Base-by-base conservation (phyloP, 2,797 vertebrate species). In the Sternarchorhynchus goeldii region DNA sequence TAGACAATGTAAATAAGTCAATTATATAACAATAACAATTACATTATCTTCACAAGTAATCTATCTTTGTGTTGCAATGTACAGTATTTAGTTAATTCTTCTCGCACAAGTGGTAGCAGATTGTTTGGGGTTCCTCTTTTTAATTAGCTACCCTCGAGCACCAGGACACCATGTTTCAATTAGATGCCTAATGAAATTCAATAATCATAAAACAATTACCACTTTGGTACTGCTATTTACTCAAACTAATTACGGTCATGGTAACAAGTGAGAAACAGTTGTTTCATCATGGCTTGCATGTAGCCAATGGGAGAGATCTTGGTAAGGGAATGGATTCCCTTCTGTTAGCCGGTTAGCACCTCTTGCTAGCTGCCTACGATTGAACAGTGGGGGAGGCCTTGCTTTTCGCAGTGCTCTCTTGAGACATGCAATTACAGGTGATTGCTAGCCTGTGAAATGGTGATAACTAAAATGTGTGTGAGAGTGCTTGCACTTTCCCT, bases 131-230 rank as follows among this genome's bases (percentile, higher is more conserved):
- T 64, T 82, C 74, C 82, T 84, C 80, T 66, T 87, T 86, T 85
- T 88, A 85, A 88, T 88, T 87, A 86, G 85, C 75, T 81, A 78
- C 58, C 69, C 81, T 80, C 62, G 41, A 76, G 81, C 63, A 60
- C n/a, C 10, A 1, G 64, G 80, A 62, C 72, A 73, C 64, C 66
- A 76, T 80, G 75, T 78, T 81, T 75, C 75, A 90, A 87, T 90
- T 90, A 90, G 85, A 87, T 64, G 85, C 85, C 76, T 85, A 87
- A 84, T 76, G 25, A 85, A 88, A 90, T 89, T 82, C 85, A 88
- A 86, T 86, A 84, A 88, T 89, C 79, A 87, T 87, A 86, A 87
- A 90, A 88, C 82, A 80, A 87, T 89, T 87, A 85, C 76, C 65
- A 83, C 84, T 84, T 84, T 80, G 77, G 77, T 83, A 77, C 72